Evolutionary conservation across 2,113 vertebrate genomes (phyloP).

Genomic region (Girardinichthys multiradiatus): DNA sequence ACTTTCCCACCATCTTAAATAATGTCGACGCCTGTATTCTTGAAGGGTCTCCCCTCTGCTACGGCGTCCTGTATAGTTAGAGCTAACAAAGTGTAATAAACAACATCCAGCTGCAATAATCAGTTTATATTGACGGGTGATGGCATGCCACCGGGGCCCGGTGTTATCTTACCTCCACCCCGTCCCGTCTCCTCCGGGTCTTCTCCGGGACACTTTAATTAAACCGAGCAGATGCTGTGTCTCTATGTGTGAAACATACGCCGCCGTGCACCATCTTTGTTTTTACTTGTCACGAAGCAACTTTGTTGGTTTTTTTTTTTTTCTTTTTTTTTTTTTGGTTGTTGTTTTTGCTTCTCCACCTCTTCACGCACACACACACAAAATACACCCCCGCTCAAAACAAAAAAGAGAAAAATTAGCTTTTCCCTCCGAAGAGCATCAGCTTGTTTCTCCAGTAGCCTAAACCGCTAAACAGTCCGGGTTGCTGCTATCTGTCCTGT

Average conservation of each 20-base stretch:
- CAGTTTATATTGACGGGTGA: conserved; percentile 3
- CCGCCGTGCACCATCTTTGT: neutral
- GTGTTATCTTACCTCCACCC: conserved; percentile 48
- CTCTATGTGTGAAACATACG: neutral
- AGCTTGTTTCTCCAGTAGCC: neutral
- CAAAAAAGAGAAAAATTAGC: conserved; percentile 3
- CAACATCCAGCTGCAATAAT: neutral
- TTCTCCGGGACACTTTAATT: conserved; percentile 7
- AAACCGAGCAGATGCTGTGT: neutral
- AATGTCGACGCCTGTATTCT: neutral
- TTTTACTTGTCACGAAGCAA: conserved; percentile 12
- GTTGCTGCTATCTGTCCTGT: conserved; percentile 6
- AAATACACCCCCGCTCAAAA: conserved; percentile 24
- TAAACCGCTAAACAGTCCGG: neutral
- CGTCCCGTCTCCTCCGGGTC: conserved; percentile 23
- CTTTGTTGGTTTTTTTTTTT: conserved; percentile 3
- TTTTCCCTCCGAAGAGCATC: neutral
- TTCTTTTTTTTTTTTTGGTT: conserved; percentile 11
- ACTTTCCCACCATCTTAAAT: neutral
- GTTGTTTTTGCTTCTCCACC: conserved; percentile 19
- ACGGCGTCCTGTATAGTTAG: too few relatives aligned
- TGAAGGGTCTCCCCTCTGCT: neutral
- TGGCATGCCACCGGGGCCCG: conserved; percentile 1
- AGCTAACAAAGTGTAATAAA: conserved; percentile 33
- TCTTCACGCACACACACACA: conserved; percentile 6